Base-by-base conservation (phyloP, 2,888 invertebrate species). In the Idaea straminata region DNA sequence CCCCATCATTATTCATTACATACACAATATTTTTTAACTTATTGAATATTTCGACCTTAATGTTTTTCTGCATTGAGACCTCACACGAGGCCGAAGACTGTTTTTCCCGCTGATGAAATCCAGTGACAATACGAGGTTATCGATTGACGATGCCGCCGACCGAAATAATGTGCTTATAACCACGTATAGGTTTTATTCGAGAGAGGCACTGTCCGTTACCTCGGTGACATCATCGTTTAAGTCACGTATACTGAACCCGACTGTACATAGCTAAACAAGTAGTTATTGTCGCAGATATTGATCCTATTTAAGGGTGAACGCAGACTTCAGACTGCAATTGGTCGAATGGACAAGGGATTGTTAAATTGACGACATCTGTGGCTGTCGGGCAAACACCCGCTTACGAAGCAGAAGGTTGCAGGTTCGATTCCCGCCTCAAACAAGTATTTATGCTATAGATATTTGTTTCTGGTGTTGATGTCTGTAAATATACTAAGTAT, bases 161-260 rank as follows among this genome's bases (percentile, higher is more conserved):
- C 10, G 13, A 13, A 47, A 38, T 38, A 38, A 38, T 6, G 13
- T 38, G 38, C 38, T 5, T 47, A 47, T 47, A 47, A 47, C 5
- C 47, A 47, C 62, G 62, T 69, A 68, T 68, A 66, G 62, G 67
- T 69, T 67, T 65, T 58, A 47, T 65, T 67, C 59, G 67, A 66
- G 70, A 66, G 70, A 68, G 66, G 47, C 69, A 57, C 62, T 72
- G 80, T 77, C 87, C 86, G 86, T 85, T 88, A 84, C 72, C 77
- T 79, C 72, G 63, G 78, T 89, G 89, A 90, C 85, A 87, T 90
- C 90, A 89, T 74, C 86, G 77, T 77, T 47, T 67, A 83, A 83
- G 47, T 47, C 47, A 47, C 47, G 13, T 47, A 47, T 47, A 73
- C 81, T 78, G 79, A 80, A 77, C 81, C 76, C 77, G 74, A 80